Evolutionary conservation across 2,888 invertebrate species (phyloP).

Genomic region (Alitta virens): DNA sequence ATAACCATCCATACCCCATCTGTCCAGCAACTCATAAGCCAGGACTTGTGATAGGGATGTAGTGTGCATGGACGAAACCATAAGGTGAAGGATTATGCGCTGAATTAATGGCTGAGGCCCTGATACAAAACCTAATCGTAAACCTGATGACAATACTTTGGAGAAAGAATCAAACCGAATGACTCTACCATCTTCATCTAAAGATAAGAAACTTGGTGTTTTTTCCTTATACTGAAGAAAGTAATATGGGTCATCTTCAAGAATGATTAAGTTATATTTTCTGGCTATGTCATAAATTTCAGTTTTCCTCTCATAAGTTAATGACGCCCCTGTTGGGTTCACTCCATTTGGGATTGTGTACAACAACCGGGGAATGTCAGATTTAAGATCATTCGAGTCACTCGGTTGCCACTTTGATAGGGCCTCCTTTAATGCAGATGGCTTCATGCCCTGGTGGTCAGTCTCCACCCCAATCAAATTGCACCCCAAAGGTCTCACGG

Average conservation of each 20-base stretch:
- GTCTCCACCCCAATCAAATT: conserved; percentile 69
- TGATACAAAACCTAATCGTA: conserved; percentile 73
- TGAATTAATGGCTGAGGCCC: conserved; percentile 68
- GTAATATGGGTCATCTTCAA: conserved; percentile 82
- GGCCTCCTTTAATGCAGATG: conserved; percentile 63
- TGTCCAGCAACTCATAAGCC: conserved; percentile 23
- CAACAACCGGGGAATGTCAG: conserved; percentile 69
- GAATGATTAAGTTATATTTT: conserved; percentile 72
- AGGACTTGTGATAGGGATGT: conserved; percentile 65
- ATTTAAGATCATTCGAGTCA: conserved; percentile 59
- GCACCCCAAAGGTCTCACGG: conserved; percentile 65
- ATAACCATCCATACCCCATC: conserved; percentile 30
- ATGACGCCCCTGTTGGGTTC: conserved; percentile 74
- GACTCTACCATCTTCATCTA: conserved; percentile 75
- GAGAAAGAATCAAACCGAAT: conserved; percentile 76
- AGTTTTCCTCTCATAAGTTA: conserved; percentile 66
- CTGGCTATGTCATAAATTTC: conserved; percentile 74
- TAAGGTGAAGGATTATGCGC: conserved; percentile 69
- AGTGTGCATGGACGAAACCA: conserved; percentile 68
- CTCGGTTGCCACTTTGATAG: conserved; percentile 58
- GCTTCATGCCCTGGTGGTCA: conserved; percentile 69
- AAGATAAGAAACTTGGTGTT: conserved; percentile 68
- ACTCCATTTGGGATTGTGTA: conserved; percentile 76
- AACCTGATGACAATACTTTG: conserved; percentile 61
- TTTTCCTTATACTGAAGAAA: conserved; percentile 67